Conservation (phyloP, 2,888 invertebrate genomes). For the Drosophila recens region DNA sequence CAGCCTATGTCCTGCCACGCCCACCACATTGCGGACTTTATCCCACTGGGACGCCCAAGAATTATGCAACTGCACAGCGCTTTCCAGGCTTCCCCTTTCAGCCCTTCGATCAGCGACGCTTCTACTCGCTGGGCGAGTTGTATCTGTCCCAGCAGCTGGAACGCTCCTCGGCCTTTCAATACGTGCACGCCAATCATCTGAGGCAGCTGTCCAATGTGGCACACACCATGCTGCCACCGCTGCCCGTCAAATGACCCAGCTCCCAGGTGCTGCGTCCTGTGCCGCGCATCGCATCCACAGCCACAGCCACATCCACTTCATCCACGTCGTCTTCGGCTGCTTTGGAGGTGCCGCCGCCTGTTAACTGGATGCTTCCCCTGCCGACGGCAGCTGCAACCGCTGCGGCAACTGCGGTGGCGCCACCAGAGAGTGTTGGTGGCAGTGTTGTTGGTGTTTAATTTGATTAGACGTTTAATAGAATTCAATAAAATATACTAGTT, state of each 20-base stretch:
- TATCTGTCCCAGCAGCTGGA: constrained; percentile 84
- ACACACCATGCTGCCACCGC: constrained; percentile 67
- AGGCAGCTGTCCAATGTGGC: constrained; percentile 74
- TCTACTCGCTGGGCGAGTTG: constrained; percentile 84
- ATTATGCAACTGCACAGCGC: constrained; percentile 64
- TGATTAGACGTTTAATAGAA: constrained; percentile 36
- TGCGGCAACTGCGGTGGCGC: constrained; percentile 9
- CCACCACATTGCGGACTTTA: constrained; percentile 59
- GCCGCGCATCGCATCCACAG: constrained; percentile 82
- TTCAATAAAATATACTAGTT: constrained; percentile 58
- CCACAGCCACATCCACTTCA: constrained; percentile 40
- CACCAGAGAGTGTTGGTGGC: constrained; percentile 4
- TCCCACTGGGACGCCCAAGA: constrained; percentile 47
- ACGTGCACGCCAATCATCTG: constrained; percentile 83
- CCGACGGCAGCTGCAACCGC: constrained; percentile 15
- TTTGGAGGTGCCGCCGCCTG: constrained; percentile 42
- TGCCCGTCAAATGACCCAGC: constrained; percentile 84
- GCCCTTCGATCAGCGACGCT: constrained; percentile 82
- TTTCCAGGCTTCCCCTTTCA: constrained; percentile 80
- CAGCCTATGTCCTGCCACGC: constrained; percentile 57
- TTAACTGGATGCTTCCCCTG: constrained; percentile 59
- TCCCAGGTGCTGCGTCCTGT: constrained; percentile 83
- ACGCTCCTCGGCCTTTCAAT: constrained; percentile 85
- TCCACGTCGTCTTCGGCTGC: constrained; percentile 17
- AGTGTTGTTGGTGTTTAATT: constrained; percentile 56